phyloP scores from a whole-genome alignment of 2,797 vertebrate species.

The Anolis apletophallus region DNA sequence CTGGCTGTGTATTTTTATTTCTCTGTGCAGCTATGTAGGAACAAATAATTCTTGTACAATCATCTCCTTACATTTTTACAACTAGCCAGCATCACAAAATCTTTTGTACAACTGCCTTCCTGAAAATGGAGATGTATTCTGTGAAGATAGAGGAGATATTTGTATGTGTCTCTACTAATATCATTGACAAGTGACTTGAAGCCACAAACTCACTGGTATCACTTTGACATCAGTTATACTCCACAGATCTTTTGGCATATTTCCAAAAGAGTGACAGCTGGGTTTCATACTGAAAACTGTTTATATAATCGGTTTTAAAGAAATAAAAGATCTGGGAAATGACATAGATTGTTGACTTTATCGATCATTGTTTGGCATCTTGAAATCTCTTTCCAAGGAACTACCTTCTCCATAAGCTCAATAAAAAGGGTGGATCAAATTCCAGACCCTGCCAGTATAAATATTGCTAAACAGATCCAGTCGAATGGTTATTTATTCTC shows the following conservation, averaged over 20 bases:
- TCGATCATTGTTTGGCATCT: slow-evolving; percentile 13
- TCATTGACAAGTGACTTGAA: too few species aligned
- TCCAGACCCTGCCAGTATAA: slow-evolving; percentile 13
- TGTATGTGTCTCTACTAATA: background rate
- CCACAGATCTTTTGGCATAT: background rate
- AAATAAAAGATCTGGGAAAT: slow-evolving; percentile 27
- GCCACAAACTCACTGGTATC: background rate
- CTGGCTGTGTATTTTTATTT: background rate
- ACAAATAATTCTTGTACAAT: background rate
- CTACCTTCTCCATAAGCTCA: slow-evolving; percentile 11
- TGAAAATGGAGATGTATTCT: background rate
- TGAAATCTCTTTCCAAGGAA: slow-evolving; percentile 12
- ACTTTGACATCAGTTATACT: background rate
- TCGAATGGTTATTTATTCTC: background rate
- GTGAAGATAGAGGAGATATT: background rate
- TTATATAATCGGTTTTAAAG: slow-evolving; percentile 4
- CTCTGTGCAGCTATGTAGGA: background rate
- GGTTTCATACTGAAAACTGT: slow-evolving; percentile 20
- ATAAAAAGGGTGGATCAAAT: slow-evolving; percentile 23
- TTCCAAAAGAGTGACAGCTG: slow-evolving; percentile 8
- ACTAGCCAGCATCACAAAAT: background rate
- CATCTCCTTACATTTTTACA: background rate
- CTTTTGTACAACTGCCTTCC: background rate
- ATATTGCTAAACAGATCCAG: slow-evolving; percentile 15
- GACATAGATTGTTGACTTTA: slow-evolving; percentile 11